These are phyloP conservation scores for Petrolisthes manimaculis DNA, from an alignment of 2,888 invertebrate genomes.

Conservation along the genomic window DNA sequence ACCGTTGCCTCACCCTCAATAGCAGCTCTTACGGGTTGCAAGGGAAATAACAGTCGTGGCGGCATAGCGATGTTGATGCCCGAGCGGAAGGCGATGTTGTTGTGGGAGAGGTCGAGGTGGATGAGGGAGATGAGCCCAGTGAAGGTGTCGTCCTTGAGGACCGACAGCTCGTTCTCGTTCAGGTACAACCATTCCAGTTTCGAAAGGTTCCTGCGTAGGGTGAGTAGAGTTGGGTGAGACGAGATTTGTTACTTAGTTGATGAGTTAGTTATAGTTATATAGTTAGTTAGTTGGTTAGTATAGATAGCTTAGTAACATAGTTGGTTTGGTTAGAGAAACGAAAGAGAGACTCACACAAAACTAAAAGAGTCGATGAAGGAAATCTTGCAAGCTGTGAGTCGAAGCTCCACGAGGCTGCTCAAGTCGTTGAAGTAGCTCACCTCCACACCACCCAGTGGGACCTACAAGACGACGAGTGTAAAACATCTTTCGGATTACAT, in stretches of 20 bases:
- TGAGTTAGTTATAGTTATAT: no score
- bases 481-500: no score
- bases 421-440: conserved; percentile 38
- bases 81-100: conserved; percentile 31
- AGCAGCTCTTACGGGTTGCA: no score
- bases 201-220: conserved; percentile 46
- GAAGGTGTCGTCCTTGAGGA: conserved; percentile 53
- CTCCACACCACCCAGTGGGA: conserved; percentile 25
- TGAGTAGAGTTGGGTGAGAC: not conserved
- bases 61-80: not conserved
- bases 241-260: not conserved
- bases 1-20: no score
- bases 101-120: conserved; percentile 45
- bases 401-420: conserved; percentile 14
- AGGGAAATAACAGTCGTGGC: no score
- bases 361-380: conserved; percentile 40
- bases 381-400: conserved; percentile 26
- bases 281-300: no score
- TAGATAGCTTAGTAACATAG: not conserved
- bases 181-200: conserved; percentile 41
- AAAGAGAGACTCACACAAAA: conserved; percentile 34
- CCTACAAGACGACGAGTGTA: conserved; percentile 11
- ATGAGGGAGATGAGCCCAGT: conserved; percentile 45
- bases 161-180: conserved; percentile 29
- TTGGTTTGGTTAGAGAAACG: no score